Evolutionary conservation across 2,888 invertebrate species (phyloP), one percentile per base, ranked within the genome.

Genomic region (Folsomia manolachei): DNA sequence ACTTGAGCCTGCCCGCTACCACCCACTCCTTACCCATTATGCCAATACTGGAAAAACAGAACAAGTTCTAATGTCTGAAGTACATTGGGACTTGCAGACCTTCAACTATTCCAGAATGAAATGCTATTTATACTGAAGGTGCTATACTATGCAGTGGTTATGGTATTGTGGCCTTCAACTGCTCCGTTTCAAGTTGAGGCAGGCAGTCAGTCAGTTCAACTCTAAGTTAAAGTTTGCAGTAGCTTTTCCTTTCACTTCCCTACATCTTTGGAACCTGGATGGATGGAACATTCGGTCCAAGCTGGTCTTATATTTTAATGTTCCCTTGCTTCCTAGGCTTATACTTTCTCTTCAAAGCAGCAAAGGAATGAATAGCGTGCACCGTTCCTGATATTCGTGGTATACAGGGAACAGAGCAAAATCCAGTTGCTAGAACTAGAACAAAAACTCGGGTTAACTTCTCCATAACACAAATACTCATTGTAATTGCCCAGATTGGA

Each of bases 381-480:
- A n/a, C n/a, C 39, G 39, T 4, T 9, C 39, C 39, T 39, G 14
- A 39, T 39, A 39, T 39, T 39, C n/a, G 14, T 39, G 14, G 4
- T 39, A 39, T 39, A 14, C 14, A 39, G 39, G n/a, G n/a, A n/a
- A n/a, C n/a, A n/a, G n/a, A n/a, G n/a, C n/a, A n/a, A n/a, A n/a
- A n/a, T n/a, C n/a, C n/a, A n/a, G n/a, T n/a, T n/a, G n/a, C n/a
- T n/a, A n/a, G n/a, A n/a, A n/a, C n/a, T n/a, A n/a, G n/a, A n/a
- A n/a, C n/a, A n/a, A n/a, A n/a, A n/a, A n/a, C n/a, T n/a, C n/a
- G n/a, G n/a, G n/a, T n/a, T n/a, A 71, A 71, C 71, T 39, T 71
- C 63, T 71, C 68, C 72, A 72, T 69, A 72, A 39, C 14, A 39
- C 39, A 39, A 72, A 72, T 69, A 68, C 63, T 72, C 72, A 72